Base-by-base conservation (phyloP, 2,888 invertebrate species). In the Asteroscopus sphinx region DNA sequence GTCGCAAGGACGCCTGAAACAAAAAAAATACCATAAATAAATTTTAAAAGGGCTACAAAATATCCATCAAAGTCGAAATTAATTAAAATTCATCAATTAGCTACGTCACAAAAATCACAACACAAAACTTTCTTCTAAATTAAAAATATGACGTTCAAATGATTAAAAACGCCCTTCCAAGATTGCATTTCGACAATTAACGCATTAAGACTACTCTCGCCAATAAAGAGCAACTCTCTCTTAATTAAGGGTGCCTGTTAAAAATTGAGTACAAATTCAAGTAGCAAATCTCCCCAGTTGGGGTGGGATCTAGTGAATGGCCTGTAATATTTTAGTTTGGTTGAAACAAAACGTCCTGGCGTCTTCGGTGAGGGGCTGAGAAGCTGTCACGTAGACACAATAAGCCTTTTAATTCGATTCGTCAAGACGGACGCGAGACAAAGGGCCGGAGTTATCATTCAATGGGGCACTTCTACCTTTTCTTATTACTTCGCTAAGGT, bases 321-420 rank as follows among this genome's bases (percentile, higher is more conserved):
- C 81, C 90, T 86, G 92, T 91, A 92, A 94, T 94, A 93, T 94
- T 94, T 94, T 94, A 94, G 94, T 94, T 93, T 92, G 89, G 85
- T 89, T 89, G 92, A 92, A 90, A 93, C 93, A 94, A 93, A 92
- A 94, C 92, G 87, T 82, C 76, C 63, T 78, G 80, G 80, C 80
- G 82, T 75, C 80, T 82, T 75, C 64, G 56, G 62, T 78, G 85
- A 83, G 86, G 89, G 88, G 87, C 79, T 80, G 80, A 81, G 77
- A 76, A 81, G 86, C 92, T 91, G 93, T 93, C 94, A 94, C 93
- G 93, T 93, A 90, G 93, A 93, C 94, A 93, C 93, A 93, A 93
- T 94, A 93, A 94, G 93, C 94, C 93, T 93, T 94, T 93, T 93
- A 93, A 93, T 94, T 94, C 93, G 93, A 94, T 93, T 93, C 94